Evolutionary conservation across 2,113 vertebrate genomes (phyloP), one percentile per base, ranked within the genome.

Genomic region (Charadrius vociferus): DNA sequence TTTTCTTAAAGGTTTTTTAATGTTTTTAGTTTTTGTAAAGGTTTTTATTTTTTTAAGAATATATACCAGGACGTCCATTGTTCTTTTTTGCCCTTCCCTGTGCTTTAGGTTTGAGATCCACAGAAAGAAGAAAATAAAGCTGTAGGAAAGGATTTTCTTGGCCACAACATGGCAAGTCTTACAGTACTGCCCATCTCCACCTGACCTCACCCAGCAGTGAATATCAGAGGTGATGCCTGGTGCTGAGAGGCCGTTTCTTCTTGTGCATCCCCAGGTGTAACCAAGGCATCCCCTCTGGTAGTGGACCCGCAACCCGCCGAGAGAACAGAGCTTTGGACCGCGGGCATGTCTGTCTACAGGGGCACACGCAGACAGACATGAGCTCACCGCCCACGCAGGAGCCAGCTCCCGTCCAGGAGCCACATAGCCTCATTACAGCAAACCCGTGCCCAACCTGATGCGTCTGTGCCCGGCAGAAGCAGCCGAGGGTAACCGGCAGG

Each of bases 301-400:
- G 86, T 79, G 55, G 63, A 90, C 79, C 45, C 14, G 29, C 58
- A 77, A 34, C 74, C 71, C 3, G 41, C 92, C 4, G 32, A 62
- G 63, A 58, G 34, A 83, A 47, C 75, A 80, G 93, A 82, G 86
- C 88, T 89, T 93, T 90, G 93, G 82, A 86, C 75, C 4, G 15
- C 67, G 1, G 82, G 88, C 34, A 80, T 0, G 86, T 29, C 79
- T 86, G 82, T 14, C 85, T 68, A 68, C 55, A 1, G 26, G 70
- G 81, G n/a, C 68, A 55, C 34, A 1, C 4, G 1, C 90, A 90
- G 94, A 70, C 88, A 90, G 94, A 96, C 95, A 88, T 84, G 94
- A 96, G 94, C 95, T 96, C 95, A 96, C 93, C 14, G 50, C 55
- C 74, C 85, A 27, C 9, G 5, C 95, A 26, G 75, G 58, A 95